These are phyloP conservation scores for Drosophila mulleri DNA, from an alignment of 2,888 invertebrate species.

Conservation along the genomic window DNA sequence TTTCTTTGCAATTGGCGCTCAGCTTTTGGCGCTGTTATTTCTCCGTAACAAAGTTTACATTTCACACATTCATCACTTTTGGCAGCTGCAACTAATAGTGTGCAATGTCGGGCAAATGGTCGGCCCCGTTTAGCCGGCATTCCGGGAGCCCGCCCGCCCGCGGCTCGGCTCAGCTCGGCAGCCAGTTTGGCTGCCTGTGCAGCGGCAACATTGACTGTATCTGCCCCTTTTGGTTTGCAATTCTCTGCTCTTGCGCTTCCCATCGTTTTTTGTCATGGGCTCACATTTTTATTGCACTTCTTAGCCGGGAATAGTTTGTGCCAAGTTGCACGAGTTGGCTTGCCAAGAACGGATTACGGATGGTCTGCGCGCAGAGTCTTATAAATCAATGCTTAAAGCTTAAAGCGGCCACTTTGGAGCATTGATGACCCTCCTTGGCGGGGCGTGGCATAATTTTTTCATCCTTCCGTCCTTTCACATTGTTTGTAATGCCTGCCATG, in stretches of 20 bases:
- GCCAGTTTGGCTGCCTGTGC: slow-evolving; percentile 9
- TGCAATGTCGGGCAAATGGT: slow-evolving; percentile 74
- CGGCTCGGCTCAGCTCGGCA: background rate
- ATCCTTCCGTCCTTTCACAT: slow-evolving; percentile 51
- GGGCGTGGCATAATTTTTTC: slow-evolving; percentile 53
- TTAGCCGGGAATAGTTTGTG: slow-evolving; percentile 43
- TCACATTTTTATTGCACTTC: slow-evolving; percentile 71
- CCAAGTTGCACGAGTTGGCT: slow-evolving; percentile 67
- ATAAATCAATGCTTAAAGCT: slow-evolving; percentile 80
- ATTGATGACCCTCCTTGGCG: slow-evolving; percentile 41
- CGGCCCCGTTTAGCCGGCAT: slow-evolving; percentile 63
- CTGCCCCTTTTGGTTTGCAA: background rate
- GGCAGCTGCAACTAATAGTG: slow-evolving; percentile 81
- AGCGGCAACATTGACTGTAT: slow-evolving; percentile 31
- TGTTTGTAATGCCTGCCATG: slow-evolving; percentile 70
- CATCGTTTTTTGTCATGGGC: slow-evolving; percentile 54
- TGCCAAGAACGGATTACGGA: slow-evolving; percentile 75
- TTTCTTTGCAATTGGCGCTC: slow-evolving; percentile 70
- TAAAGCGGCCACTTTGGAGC: slow-evolving; percentile 47
- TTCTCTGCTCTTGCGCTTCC: background rate
- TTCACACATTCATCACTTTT: slow-evolving; percentile 81
- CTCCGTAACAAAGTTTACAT: slow-evolving; percentile 81
- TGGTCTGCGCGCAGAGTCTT: slow-evolving; percentile 64
- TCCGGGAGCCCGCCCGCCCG: background rate
- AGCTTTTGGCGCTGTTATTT: slow-evolving; percentile 72